These are phyloP conservation scores for Hypocryptadius cinnamomeus DNA, from an alignment of 2,113 vertebrate species.

Conservation along the genomic window DNA sequence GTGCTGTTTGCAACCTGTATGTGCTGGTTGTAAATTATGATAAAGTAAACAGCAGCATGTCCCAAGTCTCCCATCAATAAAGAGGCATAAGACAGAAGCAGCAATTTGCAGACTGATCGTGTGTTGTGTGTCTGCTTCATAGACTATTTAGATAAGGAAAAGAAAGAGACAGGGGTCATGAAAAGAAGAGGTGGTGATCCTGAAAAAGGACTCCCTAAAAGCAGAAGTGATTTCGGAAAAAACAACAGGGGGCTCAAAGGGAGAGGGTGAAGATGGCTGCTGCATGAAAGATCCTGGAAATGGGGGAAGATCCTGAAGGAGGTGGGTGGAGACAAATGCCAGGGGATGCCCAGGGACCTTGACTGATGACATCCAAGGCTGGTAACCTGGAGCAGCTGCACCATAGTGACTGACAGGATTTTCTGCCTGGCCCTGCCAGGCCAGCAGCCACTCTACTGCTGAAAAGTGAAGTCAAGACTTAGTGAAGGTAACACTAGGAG, in stretches of 20 bases:
- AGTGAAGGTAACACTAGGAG: not conserved
- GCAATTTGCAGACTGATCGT: not conserved
- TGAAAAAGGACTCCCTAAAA: not conserved
- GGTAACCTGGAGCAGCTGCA: not conserved
- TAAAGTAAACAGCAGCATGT: not conserved
- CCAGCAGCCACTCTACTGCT: not conserved
- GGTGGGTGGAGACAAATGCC: not conserved
- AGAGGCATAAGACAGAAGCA: not conserved
- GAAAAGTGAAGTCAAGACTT: not conserved
- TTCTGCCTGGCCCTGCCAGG: not conserved
- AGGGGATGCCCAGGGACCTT: not conserved
- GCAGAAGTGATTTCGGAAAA: not conserved
- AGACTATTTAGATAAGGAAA: not conserved
- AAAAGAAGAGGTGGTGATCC: not conserved
- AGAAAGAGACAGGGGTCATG: not conserved
- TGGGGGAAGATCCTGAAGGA: not conserved
- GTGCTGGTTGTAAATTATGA: not conserved
- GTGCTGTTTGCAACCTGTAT: not conserved
- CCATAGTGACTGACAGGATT: rapidly evolving
- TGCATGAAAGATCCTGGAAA: not conserved
- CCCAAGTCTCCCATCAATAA: not conserved
- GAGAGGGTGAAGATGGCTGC: not conserved
- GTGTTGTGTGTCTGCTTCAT: not conserved
- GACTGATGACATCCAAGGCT: not conserved
- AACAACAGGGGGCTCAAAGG: not conserved